Evolutionary conservation across 2,888 invertebrate genomes (phyloP).

Genomic region (Imbricaverruca yamaguchii): DNA sequence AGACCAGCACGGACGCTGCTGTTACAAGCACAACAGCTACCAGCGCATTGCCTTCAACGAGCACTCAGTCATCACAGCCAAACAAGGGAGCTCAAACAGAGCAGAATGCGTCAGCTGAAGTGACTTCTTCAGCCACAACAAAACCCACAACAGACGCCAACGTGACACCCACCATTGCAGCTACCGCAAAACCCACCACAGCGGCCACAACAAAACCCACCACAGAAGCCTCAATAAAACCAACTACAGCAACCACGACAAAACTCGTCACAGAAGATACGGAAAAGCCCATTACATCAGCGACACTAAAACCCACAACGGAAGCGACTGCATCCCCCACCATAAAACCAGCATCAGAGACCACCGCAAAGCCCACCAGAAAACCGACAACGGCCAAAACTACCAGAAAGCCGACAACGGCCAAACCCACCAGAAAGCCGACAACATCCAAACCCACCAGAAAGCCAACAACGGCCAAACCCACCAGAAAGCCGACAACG

Average conservation of each 20-base stretch:
- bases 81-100: too few relatives aligned
- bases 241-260: not conserved
- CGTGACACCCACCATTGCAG: too few relatives aligned
- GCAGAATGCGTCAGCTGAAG: too few relatives aligned
- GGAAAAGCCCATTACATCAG: not conserved
- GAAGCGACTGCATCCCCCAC: not conserved
- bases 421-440: not conserved
- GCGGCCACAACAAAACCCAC: not conserved
- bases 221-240: not conserved
- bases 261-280: not conserved
- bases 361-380: not conserved
- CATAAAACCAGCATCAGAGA: not conserved
- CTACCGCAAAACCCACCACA: too few relatives aligned
- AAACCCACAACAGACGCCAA: too few relatives aligned
- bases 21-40: too few relatives aligned
- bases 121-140: too few relatives aligned
- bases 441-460: not conserved
- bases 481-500: too few relatives aligned
- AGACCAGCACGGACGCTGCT: too few relatives aligned
- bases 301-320: not conserved
- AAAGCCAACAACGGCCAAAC: not conserved
- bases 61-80: too few relatives aligned
- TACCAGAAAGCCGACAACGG: not conserved
- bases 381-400: not conserved
- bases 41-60: too few relatives aligned